Evolutionary conservation across 1,140 invertebrate species (phyloP).

Genomic region (Scaptomyza pallida): DNA sequence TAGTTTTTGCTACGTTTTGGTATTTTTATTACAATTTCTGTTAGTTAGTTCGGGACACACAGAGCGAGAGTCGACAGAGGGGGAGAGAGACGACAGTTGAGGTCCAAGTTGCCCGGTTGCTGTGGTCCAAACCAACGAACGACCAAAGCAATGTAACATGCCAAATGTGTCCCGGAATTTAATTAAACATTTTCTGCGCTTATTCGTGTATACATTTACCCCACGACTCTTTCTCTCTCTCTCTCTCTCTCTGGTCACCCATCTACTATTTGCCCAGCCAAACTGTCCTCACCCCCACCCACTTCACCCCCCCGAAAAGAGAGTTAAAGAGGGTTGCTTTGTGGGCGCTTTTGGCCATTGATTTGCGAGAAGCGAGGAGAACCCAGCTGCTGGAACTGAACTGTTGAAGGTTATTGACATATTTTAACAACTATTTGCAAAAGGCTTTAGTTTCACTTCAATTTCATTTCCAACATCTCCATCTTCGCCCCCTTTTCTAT

Average conservation of each 20-base stretch:
- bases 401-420: slow-evolving; percentile 71
- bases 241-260: background rate
- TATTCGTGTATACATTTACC: slow-evolving; percentile 69
- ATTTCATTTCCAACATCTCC: slow-evolving; percentile 53
- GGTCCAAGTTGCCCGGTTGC: slow-evolving; percentile 16
- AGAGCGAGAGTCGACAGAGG: background rate
- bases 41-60: slow-evolving; percentile 55
- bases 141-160: slow-evolving; percentile 74
- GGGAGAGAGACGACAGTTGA: background rate
- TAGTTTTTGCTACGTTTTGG: slow-evolving; percentile 75
- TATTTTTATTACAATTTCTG: slow-evolving; percentile 81
- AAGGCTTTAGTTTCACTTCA: slow-evolving; percentile 81
- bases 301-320: slow-evolving; percentile 40
- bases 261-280: slow-evolving; percentile 6
- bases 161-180: slow-evolving; percentile 81
- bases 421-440: slow-evolving; percentile 82
- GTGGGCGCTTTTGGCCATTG: too few relatives aligned
- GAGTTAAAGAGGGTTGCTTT: slow-evolving; percentile 22
- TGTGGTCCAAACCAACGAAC: slow-evolving; percentile 49
- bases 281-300: slow-evolving; percentile 59
- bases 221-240: background rate
- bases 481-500: background rate
- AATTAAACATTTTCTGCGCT: slow-evolving; percentile 81
- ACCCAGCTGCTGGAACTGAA: background rate
- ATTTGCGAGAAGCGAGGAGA: slow-evolving; percentile 30